Conservation (phyloP, 2,888 invertebrate species). For the Drosophila paracracens region DNA sequence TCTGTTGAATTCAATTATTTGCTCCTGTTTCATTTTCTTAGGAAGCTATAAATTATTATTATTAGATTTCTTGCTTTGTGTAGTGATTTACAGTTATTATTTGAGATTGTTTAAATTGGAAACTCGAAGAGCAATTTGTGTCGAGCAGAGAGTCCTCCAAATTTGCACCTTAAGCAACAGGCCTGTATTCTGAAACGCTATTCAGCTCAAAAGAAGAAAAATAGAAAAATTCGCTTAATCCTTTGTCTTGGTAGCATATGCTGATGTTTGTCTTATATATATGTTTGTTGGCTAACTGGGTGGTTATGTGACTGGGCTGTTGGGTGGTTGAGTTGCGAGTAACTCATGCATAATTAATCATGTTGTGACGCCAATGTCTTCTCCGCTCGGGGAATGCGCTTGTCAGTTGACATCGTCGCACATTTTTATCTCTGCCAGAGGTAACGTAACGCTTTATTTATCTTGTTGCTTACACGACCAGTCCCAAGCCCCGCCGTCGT, state of each 20-base stretch:
- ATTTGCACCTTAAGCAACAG: constrained; percentile 5
- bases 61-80: neutral
- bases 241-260: constrained; percentile 46
- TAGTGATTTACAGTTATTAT: neutral
- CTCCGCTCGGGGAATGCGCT: constrained; percentile 37
- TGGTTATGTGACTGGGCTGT: neutral
- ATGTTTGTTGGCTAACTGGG: constrained; percentile 10
- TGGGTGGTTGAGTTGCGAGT: neutral
- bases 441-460: constrained; percentile 63
- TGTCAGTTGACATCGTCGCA: constrained; percentile 70
- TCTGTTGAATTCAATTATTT: neutral
- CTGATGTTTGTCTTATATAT: constrained; percentile 51
- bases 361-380: constrained; percentile 55
- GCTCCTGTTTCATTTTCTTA: neutral
- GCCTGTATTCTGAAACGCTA: neutral
- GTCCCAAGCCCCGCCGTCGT: constrained; percentile 23
- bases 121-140: constrained; percentile 23
- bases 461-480: constrained; percentile 54
- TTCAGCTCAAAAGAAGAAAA: neutral
- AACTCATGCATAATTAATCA: constrained; percentile 76
- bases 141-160: neutral
- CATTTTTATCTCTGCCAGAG: constrained; percentile 65
- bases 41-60: neutral
- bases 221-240: constrained; percentile 19
- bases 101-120: constrained; percentile 20